Evolutionary conservation across 2,888 invertebrate species (phyloP).

Genomic region (Tipula lateralis): DNA sequence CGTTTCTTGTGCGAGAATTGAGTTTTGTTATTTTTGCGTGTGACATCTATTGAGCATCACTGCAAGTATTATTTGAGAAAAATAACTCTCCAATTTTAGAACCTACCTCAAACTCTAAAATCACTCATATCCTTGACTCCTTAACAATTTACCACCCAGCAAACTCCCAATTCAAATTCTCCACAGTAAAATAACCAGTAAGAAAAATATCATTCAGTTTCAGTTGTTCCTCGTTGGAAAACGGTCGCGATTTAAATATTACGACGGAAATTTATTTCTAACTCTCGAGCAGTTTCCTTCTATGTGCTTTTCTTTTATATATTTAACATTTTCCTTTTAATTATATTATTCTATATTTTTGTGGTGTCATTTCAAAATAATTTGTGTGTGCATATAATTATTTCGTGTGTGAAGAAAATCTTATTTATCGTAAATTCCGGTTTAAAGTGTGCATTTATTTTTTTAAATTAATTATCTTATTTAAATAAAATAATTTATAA

Average conservation of each 20-base stretch:
- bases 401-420: background rate
- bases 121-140: background rate
- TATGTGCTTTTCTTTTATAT: background rate
- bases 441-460: background rate
- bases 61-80: background rate
- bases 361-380: background rate
- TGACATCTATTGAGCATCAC: background rate
- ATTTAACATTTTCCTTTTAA: background rate
- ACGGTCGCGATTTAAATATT: background rate
- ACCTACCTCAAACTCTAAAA: background rate
- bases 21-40: background rate
- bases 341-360: background rate
- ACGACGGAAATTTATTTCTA: background rate
- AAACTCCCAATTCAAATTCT: background rate
- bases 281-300: background rate
- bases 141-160: background rate
- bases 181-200: background rate
- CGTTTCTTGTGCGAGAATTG: background rate
- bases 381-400: background rate
- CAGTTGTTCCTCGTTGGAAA: conserved; percentile 19
- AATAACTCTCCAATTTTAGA: background rate
- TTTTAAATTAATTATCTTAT: background rate
- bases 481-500: background rate
- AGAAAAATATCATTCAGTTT: background rate
- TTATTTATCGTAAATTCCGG: background rate